These are phyloP conservation scores for Patiria pectinifera DNA, from an alignment of 53 echinoderm and acorn worm species.

Conservation along the genomic window DNA sequence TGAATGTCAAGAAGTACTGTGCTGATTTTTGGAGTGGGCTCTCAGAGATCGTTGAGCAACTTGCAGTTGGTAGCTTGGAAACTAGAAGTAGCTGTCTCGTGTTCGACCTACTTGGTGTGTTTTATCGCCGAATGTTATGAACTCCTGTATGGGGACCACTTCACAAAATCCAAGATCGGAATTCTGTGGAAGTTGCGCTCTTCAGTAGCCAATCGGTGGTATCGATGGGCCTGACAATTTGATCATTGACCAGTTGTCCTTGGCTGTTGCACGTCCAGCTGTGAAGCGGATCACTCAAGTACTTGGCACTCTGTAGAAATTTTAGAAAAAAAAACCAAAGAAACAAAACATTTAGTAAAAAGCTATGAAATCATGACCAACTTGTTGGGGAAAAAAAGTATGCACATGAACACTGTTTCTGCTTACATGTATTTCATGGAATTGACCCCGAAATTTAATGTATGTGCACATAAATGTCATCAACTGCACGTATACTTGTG, in stretches of 20 bases:
- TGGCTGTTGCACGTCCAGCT: not conserved
- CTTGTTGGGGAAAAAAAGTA: no score
- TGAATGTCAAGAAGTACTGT: not conserved
- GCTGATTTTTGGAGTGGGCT: not conserved
- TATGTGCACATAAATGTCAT: no score
- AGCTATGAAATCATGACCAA: not conserved
- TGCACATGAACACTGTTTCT: no score
- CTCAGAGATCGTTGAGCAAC: not conserved
- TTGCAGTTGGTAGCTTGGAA: not conserved
- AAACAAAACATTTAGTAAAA: not conserved
- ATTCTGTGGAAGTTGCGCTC: not conserved
- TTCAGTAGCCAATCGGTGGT: not conserved
- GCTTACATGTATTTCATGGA: no score
- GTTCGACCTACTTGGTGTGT: not conserved
- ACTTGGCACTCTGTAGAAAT: not conserved
- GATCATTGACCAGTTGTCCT: not conserved
- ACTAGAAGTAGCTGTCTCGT: not conserved
- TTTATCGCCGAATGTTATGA: not conserved
- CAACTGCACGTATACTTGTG: no score
- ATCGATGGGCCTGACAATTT: not conserved
- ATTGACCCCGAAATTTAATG: no score
- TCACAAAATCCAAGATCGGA: not conserved
- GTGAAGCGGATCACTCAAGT: not conserved
- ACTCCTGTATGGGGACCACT: not conserved
- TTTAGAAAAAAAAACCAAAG: not conserved